These are phyloP conservation scores for Cygnus buccinator DNA, from an alignment of 2,113 vertebrate genomes.

Conservation along the genomic window DNA sequence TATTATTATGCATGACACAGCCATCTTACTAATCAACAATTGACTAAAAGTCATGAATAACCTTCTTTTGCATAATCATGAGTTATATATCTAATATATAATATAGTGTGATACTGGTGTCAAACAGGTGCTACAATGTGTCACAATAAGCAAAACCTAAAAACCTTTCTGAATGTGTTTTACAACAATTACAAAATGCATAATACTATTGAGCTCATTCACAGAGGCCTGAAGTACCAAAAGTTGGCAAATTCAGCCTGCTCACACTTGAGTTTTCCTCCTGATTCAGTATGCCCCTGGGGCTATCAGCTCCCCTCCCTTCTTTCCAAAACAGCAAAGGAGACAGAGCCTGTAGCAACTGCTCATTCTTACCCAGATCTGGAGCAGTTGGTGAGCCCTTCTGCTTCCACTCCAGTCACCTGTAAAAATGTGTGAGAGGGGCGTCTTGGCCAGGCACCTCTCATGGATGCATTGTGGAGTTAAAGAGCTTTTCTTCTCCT, in stretches of 20 bases:
- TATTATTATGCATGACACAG: neutral
- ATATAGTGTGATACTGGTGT: neutral
- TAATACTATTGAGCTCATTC: neutral
- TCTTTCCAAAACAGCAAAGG: neutral
- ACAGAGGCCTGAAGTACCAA: neutral
- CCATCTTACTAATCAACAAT: neutral
- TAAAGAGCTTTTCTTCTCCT: neutral
- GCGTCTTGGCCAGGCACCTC: neutral
- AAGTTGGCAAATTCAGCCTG: neutral
- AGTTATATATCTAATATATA: neutral
- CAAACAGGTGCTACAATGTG: neutral
- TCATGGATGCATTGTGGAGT: accelerated
- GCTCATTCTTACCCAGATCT: neutral
- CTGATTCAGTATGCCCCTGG: neutral
- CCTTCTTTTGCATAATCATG: neutral
- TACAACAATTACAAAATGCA: neutral
- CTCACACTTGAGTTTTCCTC: neutral
- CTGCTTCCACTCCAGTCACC: neutral
- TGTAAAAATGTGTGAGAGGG: accelerated
- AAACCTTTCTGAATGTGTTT: neutral
- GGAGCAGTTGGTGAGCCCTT: neutral
- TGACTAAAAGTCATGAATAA: neutral
- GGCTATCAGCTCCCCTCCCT: accelerated
- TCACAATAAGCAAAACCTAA: neutral
- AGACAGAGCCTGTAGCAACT: neutral